Evolutionary conservation across 2,888 invertebrate species (phyloP), one percentile per base, ranked within the genome.

Genomic region (Watsonalla binaria): DNA sequence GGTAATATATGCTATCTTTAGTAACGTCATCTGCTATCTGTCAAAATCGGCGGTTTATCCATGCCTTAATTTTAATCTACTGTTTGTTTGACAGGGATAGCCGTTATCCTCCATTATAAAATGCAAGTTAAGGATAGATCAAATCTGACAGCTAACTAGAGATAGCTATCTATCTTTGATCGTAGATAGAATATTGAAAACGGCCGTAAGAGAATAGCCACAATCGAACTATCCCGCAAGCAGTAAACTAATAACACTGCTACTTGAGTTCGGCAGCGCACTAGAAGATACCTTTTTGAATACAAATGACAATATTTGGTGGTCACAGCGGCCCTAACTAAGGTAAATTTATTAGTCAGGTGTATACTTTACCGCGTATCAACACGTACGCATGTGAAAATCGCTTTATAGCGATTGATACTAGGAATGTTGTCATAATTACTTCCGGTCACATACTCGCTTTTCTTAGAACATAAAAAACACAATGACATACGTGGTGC

Each of bases 281-380:
- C 69, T 72, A 66, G 65, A 58, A 60, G 56, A 61, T 65, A 54
- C 51, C 63, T 55, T 59, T 63, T 66, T 68, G 84, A 83, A 86
- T 86, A 86, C 80, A 81, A 85, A 86, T 82, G 65, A 80, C 76
- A 70, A 79, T 79, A 84, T 84, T 83, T 84, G 84, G 78, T 83
- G 82, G 84, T 84, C 82, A 79, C 65, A 74, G 73, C 68, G 73
- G 66, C 67, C 71, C 74, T 75, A 70, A 77, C 70, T 74, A 66
- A 74, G 77, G 76, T 75, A 69, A 78, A 80, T 81, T 80, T 81
- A 81, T 76, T 72, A 70, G 67, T 60, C 66, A 65, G 59, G 64
- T 66, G 70, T 74, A 70, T 69, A 74, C 61, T 61, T 65, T 71
- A 58, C 66, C 65, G 70, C 76, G 74, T 74, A 72, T 69, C 67